Evolutionary conservation across 2,797 vertebrate genomes (phyloP).

Genomic region (Delichon dasypus): DNA sequence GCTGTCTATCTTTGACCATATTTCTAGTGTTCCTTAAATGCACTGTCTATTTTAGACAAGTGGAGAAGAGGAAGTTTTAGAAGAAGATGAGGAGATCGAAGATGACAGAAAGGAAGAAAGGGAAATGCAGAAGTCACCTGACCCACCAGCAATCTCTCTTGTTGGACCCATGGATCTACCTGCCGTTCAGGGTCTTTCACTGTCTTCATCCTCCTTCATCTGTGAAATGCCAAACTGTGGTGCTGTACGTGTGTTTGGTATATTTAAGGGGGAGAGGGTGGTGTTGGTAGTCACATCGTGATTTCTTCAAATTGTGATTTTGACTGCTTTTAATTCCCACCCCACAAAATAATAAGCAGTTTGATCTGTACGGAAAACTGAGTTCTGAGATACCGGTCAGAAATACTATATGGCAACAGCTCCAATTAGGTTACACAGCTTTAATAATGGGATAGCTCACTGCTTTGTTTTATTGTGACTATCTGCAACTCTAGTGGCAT

Average conservation of each 20-base stretch:
- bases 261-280: background rate
- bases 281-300: background rate
- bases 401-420: background rate
- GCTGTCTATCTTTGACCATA: background rate
- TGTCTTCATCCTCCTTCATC: constrained; percentile 75
- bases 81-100: constrained; percentile 74
- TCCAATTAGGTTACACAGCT: background rate
- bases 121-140: constrained; percentile 74
- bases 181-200: constrained; percentile 61
- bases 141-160: constrained; percentile 66
- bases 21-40: background rate
- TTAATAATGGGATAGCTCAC: background rate
- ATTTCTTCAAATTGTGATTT: background rate
- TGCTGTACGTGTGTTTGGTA: constrained; percentile 73
- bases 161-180: constrained; percentile 69
- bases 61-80: constrained; percentile 77
- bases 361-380: background rate
- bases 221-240: constrained; percentile 84
- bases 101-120: constrained; percentile 77
- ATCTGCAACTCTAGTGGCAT: background rate
- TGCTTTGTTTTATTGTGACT: background rate
- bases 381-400: background rate
- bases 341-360: background rate
- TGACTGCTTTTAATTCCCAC: background rate
- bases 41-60: constrained; percentile 71